Evolutionary conservation across 2,113 vertebrate genomes (phyloP), one percentile per base, ranked within the genome.

Genomic region (Furnarius figulus): DNA sequence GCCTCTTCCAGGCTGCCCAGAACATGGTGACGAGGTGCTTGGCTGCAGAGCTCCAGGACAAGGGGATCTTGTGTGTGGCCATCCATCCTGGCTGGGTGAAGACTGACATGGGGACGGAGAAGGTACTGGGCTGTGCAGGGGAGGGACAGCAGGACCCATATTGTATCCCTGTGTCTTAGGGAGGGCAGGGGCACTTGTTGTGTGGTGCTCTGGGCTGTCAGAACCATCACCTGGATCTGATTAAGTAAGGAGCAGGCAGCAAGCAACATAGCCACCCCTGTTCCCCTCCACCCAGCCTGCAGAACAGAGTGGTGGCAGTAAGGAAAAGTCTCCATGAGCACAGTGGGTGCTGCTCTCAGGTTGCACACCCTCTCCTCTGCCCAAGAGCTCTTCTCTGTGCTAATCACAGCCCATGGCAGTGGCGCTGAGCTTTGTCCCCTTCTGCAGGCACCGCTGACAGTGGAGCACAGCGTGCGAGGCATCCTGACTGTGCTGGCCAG

Each of bases 11-110:
- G 97, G 95, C 97, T 76, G 97, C 97, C 40, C 92, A 98, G 83
- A 97, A 97, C 86, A 97, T 96, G 97, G 62, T 98, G 42, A 97
- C 85, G 1, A 61, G 70, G 49, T 97, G 94, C 87, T 49, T 97
- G 86, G 91, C 96, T 49, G 85, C 4, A 1, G 94, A 97, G 44
- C 92, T 97, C 8, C 89, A 74, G 56, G 90, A 85, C 37, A 92
- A 97, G 14, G 92, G 96, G 12, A 97, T 98, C 75, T 52, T 97
- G 86, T 96, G 95, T 7, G 4, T 15, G 27, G 86, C 96, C 37
- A 52, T 98, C 72, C 97, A 98, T 81, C 97, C 97, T 14, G 97
- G 97, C 90, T 98, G 97, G 97, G 97, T 98, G 83, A 95, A 97
- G 93, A 97, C 95, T 1, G 92, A 97, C 56, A 97, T 98, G 96